phyloP scores from a whole-genome alignment of 2,113 vertebrate genomes.

The Hydrolagus affinis region DNA sequence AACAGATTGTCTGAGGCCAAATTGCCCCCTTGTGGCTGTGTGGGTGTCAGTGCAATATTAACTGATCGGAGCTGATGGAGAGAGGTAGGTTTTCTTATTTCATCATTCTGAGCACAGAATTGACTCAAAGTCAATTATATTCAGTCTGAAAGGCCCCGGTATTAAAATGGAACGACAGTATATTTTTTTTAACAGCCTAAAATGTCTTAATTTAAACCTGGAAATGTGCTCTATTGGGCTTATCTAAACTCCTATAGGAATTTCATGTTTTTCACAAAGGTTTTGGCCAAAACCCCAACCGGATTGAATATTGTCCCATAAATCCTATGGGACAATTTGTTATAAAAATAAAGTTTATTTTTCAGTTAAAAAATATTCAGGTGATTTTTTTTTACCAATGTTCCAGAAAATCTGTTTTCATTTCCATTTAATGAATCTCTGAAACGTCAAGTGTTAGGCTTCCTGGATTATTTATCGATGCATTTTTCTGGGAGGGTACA shows the following conservation, averaged over 20 bases:
- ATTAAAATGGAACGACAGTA: neutral
- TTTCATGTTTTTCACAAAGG: neutral
- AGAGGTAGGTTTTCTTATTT: neutral
- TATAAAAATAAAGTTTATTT: too few species aligned
- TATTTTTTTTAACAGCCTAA: neutral
- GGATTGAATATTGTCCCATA: neutral
- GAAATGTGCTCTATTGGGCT: neutral
- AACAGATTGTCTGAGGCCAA: constrained; percentile 41
- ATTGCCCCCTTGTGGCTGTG: constrained; percentile 43
- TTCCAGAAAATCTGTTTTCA: too few species aligned
- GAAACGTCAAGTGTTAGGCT: too few species aligned
- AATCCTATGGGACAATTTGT: too few species aligned
- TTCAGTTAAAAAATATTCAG: too few species aligned
- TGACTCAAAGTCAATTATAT: neutral
- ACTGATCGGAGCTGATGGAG: neutral
- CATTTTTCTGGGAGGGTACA: too few species aligned
- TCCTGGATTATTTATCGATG: too few species aligned
- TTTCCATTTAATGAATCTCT: too few species aligned
- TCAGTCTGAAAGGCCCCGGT: neutral
- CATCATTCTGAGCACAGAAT: neutral
- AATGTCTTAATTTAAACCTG: neutral
- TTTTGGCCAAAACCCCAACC: neutral
- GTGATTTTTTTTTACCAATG: too few species aligned
- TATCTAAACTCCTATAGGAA: neutral
- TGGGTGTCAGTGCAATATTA: constrained; percentile 4